A percentile compares a stretch with the other conserved stretches of the same genome.
Evolutionary conservation across 2,888 invertebrate species (phyloP).

Genomic region (Alcis repandata): DNA sequence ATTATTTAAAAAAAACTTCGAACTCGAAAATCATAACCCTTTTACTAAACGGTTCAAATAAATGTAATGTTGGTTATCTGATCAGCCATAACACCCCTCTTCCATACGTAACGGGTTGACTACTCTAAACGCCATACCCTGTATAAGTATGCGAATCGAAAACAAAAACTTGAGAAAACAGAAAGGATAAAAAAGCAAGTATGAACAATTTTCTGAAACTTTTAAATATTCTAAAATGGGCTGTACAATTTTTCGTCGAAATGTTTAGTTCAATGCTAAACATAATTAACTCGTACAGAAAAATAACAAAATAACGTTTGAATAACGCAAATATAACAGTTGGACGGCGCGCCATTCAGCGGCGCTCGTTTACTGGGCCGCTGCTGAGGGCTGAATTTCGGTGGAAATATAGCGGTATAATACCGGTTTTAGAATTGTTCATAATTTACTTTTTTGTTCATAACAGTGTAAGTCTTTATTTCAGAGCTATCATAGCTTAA

Average conservation of each 20-base stretch:
- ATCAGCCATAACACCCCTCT: too few species aligned
- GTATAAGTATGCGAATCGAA: too few species aligned
- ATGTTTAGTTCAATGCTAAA: conserved; percentile 40
- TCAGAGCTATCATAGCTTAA: too few species aligned
- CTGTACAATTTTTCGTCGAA: conserved; percentile 27
- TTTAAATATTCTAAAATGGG: background rate
- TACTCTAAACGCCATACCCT: too few species aligned
- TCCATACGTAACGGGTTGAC: too few species aligned
- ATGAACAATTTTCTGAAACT: background rate
- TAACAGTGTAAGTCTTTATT: too few species aligned
- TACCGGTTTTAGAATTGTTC: background rate
- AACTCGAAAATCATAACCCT: too few species aligned
- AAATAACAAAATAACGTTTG: conserved; percentile 41
- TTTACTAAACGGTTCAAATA: too few species aligned
- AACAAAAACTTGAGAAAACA: too few species aligned
- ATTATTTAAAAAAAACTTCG: too few species aligned
- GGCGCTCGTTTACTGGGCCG: conserved; percentile 18
- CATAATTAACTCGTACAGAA: conserved; percentile 42
- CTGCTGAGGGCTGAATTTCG: conserved; percentile 3
- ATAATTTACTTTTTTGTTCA: background rate
- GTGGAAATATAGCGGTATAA: conserved; percentile 5
- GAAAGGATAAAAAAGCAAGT: too few species aligned
- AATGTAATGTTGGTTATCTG: too few species aligned
- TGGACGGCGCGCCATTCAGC: conserved; percentile 46
- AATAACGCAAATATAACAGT: conserved; percentile 43